These are phyloP conservation scores for Ciconia boyciana DNA, from an alignment of 2,113 vertebrate species.

Conservation along the genomic window DNA sequence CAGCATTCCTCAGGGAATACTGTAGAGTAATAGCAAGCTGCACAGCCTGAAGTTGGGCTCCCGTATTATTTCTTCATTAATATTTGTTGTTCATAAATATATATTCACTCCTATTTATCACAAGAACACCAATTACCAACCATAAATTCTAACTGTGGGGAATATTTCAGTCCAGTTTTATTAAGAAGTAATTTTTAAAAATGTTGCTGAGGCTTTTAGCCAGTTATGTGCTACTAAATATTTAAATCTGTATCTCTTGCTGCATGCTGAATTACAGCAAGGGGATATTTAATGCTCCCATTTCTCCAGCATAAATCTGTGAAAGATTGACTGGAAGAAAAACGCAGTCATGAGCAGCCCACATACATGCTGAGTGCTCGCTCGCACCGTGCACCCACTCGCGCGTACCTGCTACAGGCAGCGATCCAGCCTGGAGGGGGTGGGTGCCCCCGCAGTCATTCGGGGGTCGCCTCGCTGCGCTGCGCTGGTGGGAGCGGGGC, in stretches of 20 bases:
- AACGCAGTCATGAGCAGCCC: not conserved
- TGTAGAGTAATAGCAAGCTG: not conserved
- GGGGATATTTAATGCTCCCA: slow-evolving; percentile 62
- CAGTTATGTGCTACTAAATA: slow-evolving; percentile 72
- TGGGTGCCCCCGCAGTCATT: fast-evolving
- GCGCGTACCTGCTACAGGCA: fast-evolving
- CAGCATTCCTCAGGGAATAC: not conserved
- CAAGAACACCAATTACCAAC: not conserved
- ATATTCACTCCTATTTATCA: slow-evolving; percentile 36
- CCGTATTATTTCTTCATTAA: slow-evolving; percentile 28
- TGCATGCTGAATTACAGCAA: slow-evolving; percentile 66
- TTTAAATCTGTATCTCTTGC: slow-evolving; percentile 69
- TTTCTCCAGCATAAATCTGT: slow-evolving; percentile 38
- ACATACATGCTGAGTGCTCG: not conserved
- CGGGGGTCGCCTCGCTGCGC: fast-evolving
- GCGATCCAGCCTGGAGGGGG: not conserved
- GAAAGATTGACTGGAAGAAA: slow-evolving; percentile 36
- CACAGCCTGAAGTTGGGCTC: not conserved
- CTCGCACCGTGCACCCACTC: fast-evolving
- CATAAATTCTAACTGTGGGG: slow-evolving; percentile 21
- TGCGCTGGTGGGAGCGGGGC: fast-evolving
- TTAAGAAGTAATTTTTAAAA: slow-evolving; percentile 63
- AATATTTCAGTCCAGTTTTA: slow-evolving; percentile 44
- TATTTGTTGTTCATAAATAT: not conserved
- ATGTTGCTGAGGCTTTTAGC: slow-evolving; percentile 55